These are phyloP conservation scores for Plemyria rubiginata DNA, from an alignment of 2,888 invertebrate genomes.

Conservation along the genomic window DNA sequence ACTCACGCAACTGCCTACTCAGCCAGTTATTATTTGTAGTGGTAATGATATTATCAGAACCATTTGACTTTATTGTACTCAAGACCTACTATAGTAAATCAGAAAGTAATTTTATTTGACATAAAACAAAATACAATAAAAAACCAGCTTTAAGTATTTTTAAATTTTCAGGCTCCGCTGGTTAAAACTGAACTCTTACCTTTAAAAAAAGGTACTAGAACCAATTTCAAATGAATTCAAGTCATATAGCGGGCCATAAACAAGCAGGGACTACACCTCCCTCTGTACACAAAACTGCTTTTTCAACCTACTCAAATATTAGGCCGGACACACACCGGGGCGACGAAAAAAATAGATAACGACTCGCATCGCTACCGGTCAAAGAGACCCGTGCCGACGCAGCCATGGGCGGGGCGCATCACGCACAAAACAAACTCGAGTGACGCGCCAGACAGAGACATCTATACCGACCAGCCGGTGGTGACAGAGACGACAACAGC, in stretches of 20 bases:
- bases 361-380: conserved; percentile 79
- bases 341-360: conserved; percentile 77
- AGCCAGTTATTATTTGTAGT: conserved; percentile 15
- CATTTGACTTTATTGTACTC: conserved; percentile 9
- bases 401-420: conserved; percentile 78
- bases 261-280: conserved; percentile 66
- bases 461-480: conserved; percentile 41
- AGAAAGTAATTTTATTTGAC: conserved; percentile 8
- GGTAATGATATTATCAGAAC: conserved; percentile 9
- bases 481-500: conserved; percentile 56
- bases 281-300: conserved; percentile 69
- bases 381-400: conserved; percentile 72
- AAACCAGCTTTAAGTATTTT: not conserved
- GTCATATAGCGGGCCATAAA: conserved; percentile 55
- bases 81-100: not conserved
- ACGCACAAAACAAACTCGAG: conserved; percentile 82
- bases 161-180: not conserved
- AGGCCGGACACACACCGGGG: conserved; percentile 73
- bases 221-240: conserved; percentile 8
- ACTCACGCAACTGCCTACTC: conserved; percentile 27
- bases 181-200: not conserved
- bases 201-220: not conserved
- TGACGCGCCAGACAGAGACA: conserved; percentile 67
- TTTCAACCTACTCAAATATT: conserved; percentile 79
- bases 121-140: conserved; percentile 6